Conservation (phyloP, 2,888 invertebrate species). For the Agonopterix subpropinquella region DNA sequence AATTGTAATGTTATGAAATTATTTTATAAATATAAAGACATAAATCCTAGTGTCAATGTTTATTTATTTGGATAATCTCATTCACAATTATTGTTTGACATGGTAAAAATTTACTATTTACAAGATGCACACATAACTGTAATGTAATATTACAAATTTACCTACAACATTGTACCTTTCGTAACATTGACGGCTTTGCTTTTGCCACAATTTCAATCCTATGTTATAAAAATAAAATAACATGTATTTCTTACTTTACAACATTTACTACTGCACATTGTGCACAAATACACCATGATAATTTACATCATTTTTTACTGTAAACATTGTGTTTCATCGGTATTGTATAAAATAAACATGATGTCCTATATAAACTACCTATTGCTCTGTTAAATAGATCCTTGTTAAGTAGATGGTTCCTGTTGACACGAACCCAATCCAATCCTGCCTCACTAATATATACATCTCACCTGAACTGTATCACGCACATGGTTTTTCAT, state of each 20-base stretch:
- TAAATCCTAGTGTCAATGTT: slow-evolving; percentile 54
- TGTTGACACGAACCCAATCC: slow-evolving; percentile 13
- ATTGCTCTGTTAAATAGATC: slow-evolving; percentile 9
- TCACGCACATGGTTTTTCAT: background rate
- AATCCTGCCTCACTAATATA: slow-evolving; percentile 27
- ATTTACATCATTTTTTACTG: slow-evolving; percentile 37
- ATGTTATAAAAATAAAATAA: slow-evolving; percentile 68
- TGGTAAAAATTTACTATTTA: slow-evolving; percentile 71
- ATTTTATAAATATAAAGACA: slow-evolving; percentile 12
- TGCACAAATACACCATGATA: slow-evolving; percentile 44
- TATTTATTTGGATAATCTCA: slow-evolving; percentile 72
- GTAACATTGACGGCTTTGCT: slow-evolving; percentile 44
- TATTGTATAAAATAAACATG: slow-evolving; percentile 7
- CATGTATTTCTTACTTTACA: slow-evolving; percentile 54
- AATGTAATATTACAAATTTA: slow-evolving; percentile 57
- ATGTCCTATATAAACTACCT: slow-evolving; percentile 6
- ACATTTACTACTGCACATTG: slow-evolving; percentile 61
- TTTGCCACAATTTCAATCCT: slow-evolving; percentile 50
- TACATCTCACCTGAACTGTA: slow-evolving; percentile 25
- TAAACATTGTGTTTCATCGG: slow-evolving; percentile 4
- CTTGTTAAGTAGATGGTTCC: background rate
- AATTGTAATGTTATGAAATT: background rate
- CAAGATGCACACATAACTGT: slow-evolving; percentile 55
- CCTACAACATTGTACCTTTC: slow-evolving; percentile 63
- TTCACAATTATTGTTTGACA: slow-evolving; percentile 56